phyloP scores from a whole-genome alignment of 1,140 invertebrate species.

The Ostrea edulis region DNA sequence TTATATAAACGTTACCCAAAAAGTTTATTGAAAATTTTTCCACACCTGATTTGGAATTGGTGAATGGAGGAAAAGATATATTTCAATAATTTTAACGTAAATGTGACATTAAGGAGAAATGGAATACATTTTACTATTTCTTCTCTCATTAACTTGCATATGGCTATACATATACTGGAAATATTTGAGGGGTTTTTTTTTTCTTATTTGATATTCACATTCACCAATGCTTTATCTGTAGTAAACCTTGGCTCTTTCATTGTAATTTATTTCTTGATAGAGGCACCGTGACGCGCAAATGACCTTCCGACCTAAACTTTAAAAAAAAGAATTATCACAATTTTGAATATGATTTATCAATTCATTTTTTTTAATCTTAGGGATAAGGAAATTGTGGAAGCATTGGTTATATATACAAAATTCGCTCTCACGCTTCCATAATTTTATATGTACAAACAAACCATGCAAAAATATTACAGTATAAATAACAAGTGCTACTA shows the following conservation, averaged over 20 bases:
- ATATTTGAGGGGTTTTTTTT: background rate
- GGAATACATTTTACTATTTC: background rate
- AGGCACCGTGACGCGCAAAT: background rate
- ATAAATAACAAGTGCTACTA: too few relatives aligned
- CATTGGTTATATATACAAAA: too few relatives aligned
- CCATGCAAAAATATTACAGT: too few relatives aligned
- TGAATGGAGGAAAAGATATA: background rate
- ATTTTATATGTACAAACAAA: too few relatives aligned
- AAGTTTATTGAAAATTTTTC: constrained; percentile 1
- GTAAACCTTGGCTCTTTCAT: too few relatives aligned
- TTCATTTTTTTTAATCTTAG: too few relatives aligned
- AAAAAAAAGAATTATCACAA: too few relatives aligned
- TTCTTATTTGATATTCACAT: background rate
- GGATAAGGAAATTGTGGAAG: too few relatives aligned
- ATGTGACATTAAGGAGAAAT: background rate
- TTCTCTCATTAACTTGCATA: background rate
- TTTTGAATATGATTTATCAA: too few relatives aligned
- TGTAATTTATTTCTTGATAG: too few relatives aligned
- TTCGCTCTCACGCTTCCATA: too few relatives aligned
- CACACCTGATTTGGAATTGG: background rate
- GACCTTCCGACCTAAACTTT: background rate
- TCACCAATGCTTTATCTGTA: too few relatives aligned
- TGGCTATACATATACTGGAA: background rate
- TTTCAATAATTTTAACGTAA: constrained; percentile 29
- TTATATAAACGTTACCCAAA: background rate